These are phyloP conservation scores for Shargacucullia verbasci DNA, from an alignment of 2,888 invertebrate genomes.

Conservation along the genomic window DNA sequence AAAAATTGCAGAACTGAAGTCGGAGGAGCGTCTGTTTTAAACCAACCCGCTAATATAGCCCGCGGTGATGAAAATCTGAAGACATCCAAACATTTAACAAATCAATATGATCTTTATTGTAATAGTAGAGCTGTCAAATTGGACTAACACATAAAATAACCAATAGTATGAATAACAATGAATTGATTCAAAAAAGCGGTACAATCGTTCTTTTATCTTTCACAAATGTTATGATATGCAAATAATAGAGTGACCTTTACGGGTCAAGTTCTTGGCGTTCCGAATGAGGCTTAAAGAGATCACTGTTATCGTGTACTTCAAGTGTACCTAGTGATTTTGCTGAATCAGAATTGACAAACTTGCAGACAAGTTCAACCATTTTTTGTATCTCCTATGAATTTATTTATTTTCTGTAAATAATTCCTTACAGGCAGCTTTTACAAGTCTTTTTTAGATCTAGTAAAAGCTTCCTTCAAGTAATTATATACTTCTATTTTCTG, in stretches of 20 bases:
- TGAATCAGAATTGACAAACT: too few species aligned
- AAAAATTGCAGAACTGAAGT: background rate
- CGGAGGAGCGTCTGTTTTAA: constrained; percentile 12
- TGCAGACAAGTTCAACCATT: too few species aligned
- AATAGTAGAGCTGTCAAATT: constrained; percentile 7
- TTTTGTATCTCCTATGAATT: too few species aligned
- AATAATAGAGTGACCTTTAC: constrained; percentile 42
- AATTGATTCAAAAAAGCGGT: constrained; percentile 23
- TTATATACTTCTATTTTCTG: too few species aligned
- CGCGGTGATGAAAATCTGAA: constrained; percentile 48
- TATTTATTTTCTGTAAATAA: too few species aligned
- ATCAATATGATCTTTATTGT: constrained; percentile 22
- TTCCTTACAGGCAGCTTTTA: too few species aligned
- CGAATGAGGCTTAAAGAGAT: constrained; percentile 4
- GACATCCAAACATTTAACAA: constrained; percentile 2
- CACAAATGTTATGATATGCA: constrained; percentile 49
- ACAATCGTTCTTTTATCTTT: constrained; percentile 39
- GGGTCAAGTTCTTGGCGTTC: constrained; percentile 33
- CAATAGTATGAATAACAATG: constrained; percentile 41
- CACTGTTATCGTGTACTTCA: background rate
- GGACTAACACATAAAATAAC: constrained; percentile 2
- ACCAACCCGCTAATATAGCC: constrained; percentile 9
- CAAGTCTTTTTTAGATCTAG: too few species aligned
- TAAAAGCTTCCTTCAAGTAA: too few species aligned
- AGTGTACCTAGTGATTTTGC: background rate